A percentile compares a stretch with the other conserved stretches of the same genome.
These are phyloP conservation scores for Leucophenga maculata DNA, from an alignment of 2,888 invertebrate genomes.

Conservation along the genomic window DNA sequence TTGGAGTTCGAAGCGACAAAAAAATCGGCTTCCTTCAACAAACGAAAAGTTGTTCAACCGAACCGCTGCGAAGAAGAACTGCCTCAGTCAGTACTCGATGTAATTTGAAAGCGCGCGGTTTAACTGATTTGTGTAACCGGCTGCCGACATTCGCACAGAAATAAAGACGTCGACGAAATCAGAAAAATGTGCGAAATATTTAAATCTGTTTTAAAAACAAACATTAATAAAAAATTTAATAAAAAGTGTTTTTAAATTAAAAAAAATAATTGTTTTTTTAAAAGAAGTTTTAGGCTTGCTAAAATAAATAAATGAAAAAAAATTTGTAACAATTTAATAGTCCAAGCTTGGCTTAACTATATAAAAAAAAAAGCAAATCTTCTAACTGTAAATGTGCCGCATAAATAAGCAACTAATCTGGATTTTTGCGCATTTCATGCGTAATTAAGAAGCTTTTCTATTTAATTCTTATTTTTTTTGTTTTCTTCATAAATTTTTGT, in stretches of 20 bases:
- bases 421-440: not conserved
- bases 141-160: too few species aligned
- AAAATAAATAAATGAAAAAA: too few species aligned
- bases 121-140: not conserved
- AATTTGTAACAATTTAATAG: too few species aligned
- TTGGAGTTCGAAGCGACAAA: conserved; percentile 31
- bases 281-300: too few species aligned
- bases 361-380: conserved; percentile 1
- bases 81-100: conserved; percentile 62
- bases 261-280: too few species aligned
- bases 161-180: not conserved
- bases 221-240: not conserved
- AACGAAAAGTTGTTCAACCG: too few species aligned
- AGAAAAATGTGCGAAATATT: not conserved
- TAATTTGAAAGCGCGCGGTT: conserved; percentile 50
- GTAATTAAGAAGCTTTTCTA: conserved; percentile 19
- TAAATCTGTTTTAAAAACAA: not conserved
- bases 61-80: conserved; percentile 29
- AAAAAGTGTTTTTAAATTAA: not conserved
- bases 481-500: not conserved
- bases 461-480: not conserved
- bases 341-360: not conserved
- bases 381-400: not conserved
- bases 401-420: conserved; percentile 14
- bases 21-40: not conserved